Percentiles rank a stretch among this genome's conserved stretches.
Evolutionary conservation across 1,140 invertebrate genomes (phyloP).

Genomic region (Helicorthomorpha holstii): DNA sequence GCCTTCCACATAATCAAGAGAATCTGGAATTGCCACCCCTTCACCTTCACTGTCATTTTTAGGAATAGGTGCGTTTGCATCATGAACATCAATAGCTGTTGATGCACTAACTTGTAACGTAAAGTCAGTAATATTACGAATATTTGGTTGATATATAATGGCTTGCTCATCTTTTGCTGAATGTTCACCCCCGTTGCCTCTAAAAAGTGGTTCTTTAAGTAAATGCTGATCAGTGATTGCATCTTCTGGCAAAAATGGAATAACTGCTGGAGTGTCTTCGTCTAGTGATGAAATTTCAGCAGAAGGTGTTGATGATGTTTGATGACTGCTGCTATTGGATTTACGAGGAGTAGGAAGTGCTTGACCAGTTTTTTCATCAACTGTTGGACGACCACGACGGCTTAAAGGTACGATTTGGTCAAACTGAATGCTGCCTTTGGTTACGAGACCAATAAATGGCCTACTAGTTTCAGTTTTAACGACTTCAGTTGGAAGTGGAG

Average conservation of each 20-base stretch:
- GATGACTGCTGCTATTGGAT: no score
- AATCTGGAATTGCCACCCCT: no score
- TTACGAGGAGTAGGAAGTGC: neutral
- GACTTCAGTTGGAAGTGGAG: neutral
- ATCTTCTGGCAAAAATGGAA: conserved; percentile 60
- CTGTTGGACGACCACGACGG: neutral
- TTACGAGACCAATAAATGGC: neutral
- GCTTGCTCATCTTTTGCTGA: no score
- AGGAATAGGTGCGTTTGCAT: neutral
- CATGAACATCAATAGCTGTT: conserved; percentile 30
- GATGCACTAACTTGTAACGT: conserved; percentile 26
- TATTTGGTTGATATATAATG: no score
- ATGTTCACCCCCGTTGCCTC: no score
- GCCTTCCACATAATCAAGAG: no score
- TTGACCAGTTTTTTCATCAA: neutral
- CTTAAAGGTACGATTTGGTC: neutral
- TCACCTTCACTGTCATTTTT: neutral
- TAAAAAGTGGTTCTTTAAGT: no score
- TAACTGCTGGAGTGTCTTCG: conserved; percentile 31
- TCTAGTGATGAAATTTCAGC: neutral
- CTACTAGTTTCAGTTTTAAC: neutral
- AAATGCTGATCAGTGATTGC: conserved; percentile 42
- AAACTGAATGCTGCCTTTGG: neutral
- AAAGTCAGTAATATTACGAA: conserved; percentile 26
- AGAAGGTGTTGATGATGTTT: neutral